Base-by-base conservation (phyloP, 1,140 invertebrate genomes). In the Listronotus oregonensis region DNA sequence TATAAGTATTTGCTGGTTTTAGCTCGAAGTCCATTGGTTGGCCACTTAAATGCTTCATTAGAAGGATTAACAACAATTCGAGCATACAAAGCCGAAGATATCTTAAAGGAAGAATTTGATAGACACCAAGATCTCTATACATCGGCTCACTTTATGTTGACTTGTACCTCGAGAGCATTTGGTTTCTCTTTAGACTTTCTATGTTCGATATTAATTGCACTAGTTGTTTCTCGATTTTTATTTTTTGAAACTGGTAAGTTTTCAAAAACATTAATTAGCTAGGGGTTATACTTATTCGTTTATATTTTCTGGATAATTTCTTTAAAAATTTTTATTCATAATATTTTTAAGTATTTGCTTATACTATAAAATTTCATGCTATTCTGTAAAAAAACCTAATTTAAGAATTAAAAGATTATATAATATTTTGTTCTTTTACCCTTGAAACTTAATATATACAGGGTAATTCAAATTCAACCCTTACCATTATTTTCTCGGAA, bases 61-160 rank as follows among this genome's bases (percentile, higher is more conserved):
- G 91, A 93, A 79, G 96, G 96, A 6, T 81, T 98, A 21, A 85
- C 91, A 0, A 97, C 95, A 0, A 95, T 98, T 55, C 83, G 95
- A 61, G 93, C 95, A 0, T 95, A 92, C 70, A 83, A 85, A 37
- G 89, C 89, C 0, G 86, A 96, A 78, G 82, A 88, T 68, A 87
- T 90, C 64, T 84, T 97, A 6, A 89, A 90, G 69, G 79, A 87
- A 32, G 89, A 94, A 79, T 94, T 94, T 72, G 90, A 94, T 71
- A 87, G 85, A 65, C 87, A 89, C 77, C 89, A 95, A 85, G 86
- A 90, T 74, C 67, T 88, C 14, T 88, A 90, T 71, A 88, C 87
- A 54, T 85, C 87, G 8, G 86, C 87, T 42, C 89, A 84, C 81
- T 87, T 83, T 70, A 78, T 86, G 68, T 87, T 87, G 68, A 82